A percentile compares a stretch with the other conserved stretches of the same genome.
These are phyloP conservation scores for Hemibagrus guttatus DNA, from an alignment of 2,797 vertebrate genomes.

Conservation along the genomic window DNA sequence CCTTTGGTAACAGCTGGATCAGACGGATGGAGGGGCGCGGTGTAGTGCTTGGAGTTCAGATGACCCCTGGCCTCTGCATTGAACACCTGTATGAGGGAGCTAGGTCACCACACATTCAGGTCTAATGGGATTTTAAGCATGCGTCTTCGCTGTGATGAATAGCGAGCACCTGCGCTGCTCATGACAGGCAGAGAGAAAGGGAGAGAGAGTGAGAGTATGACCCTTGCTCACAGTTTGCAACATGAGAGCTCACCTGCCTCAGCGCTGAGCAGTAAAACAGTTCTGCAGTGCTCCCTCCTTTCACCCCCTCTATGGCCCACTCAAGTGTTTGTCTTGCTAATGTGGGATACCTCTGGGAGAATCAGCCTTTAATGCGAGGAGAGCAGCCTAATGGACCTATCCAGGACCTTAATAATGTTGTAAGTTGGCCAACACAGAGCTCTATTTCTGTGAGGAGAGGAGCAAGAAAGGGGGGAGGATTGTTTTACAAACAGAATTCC, in stretches of 20 bases:
- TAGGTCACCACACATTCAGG: conserved; percentile 61
- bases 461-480: conserved; percentile 64
- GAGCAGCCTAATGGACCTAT: conserved; percentile 60
- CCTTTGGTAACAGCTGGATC: conserved; percentile 39
- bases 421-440: conserved; percentile 53
- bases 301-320: conserved; percentile 55
- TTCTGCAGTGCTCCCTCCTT: conserved; percentile 31
- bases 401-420: conserved; percentile 66
- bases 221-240: conserved; percentile 52
- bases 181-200: conserved; percentile 57
- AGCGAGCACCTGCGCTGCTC: conserved; percentile 74
- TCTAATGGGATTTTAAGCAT: conserved; percentile 76
- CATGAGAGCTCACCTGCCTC: conserved; percentile 57
- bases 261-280: conserved; percentile 47
- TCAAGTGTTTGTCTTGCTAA: conserved; percentile 73
- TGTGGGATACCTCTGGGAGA: conserved; percentile 70
- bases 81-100: conserved; percentile 62
- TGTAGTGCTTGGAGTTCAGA: conserved; percentile 46
- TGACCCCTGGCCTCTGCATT: conserved; percentile 59
- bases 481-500: conserved; percentile 96
- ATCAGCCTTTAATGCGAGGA: conserved; percentile 65
- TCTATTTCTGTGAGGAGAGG: conserved; percentile 58
- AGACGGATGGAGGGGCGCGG: conserved; percentile 15
- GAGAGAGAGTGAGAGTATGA: conserved; percentile 48
- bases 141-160: conserved; percentile 73